Evolutionary conservation across 1,140 invertebrate species (phyloP), one percentile per base, ranked within the genome.

Genomic region (Acyrthosiphon pisum): DNA sequence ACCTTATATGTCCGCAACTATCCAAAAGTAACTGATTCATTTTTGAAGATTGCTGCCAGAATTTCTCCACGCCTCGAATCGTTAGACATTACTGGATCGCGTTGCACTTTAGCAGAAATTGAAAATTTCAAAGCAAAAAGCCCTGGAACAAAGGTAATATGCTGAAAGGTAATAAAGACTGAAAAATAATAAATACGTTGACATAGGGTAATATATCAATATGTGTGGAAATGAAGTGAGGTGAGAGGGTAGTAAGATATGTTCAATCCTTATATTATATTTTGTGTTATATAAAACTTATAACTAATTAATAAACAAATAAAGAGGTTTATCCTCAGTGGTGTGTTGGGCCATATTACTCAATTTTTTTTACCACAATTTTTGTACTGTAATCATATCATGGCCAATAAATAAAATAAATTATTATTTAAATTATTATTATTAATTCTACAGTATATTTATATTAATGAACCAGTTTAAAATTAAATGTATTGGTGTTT

Each of bases 121-220:
- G 91, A 46, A 84, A n/a, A 83, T n/a, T 93, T 44, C 56, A 93
- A 86, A 93, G 81, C 91, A 37, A 35, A 56, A n/a, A 84, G 81
- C 23, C 91, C 91, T 37, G 86, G 56, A 41, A 68, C 56, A 26
- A 53, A 56, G 8, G 41, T 93, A n/a, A 41, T 86, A 9, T 86
- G 48, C 84, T 53, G n/a, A n/a, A n/a, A n/a, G n/a, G n/a, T n/a
- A n/a, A 41, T 86, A 56, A 92, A 93, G 91, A 84, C 91, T 93
- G 91, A 93, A 22, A 92, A 83, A 50, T 37, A 41, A 41, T 41
- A 41, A 41, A 41, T 2, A 60, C 46, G 9, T 90, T 60, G 48
- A 35, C 48, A 68, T 60, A 44, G n/a, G 44, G 37, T 68, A 68
- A 37, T 48, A 48, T n/a, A n/a, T 68, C n/a, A 11, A n/a, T 68